Conservation (phyloP, 2,797 vertebrate genomes). For the Urosaurus nigricauda region DNA sequence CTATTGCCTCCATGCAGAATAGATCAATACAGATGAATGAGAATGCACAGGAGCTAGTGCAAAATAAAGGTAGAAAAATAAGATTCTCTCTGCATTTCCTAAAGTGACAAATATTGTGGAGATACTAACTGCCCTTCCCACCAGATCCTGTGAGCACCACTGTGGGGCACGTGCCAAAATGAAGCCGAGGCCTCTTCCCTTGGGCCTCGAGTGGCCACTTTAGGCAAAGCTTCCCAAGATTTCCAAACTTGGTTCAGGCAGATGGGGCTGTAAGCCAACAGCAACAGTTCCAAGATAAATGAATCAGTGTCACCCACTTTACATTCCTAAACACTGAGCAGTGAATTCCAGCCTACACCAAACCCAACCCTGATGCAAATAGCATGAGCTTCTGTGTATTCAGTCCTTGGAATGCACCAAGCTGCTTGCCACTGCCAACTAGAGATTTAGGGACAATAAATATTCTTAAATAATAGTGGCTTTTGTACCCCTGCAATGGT, state of each 20-base stretch:
- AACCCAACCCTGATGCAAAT: conserved; percentile 57
- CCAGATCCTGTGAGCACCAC: conserved; percentile 31
- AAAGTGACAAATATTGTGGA: conserved; percentile 65
- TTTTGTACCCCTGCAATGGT: conserved; percentile 13
- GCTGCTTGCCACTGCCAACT: conserved; percentile 34
- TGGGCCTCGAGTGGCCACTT: conserved; percentile 41
- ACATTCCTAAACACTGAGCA: conserved; percentile 77
- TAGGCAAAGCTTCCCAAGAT: conserved; percentile 56
- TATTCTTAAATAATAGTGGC: conserved; percentile 45
- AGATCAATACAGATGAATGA: conserved; percentile 73
- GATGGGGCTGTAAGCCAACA: conserved; percentile 56
- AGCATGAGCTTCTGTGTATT: conserved; percentile 40
- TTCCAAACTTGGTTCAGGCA: conserved; percentile 48
- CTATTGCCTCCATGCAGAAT: conserved; percentile 68
- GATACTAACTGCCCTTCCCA: conserved; percentile 43
- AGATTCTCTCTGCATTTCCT: conserved; percentile 66
- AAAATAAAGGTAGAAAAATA: conserved; percentile 74
- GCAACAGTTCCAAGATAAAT: conserved; percentile 64
- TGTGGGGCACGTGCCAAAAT: conserved; percentile 11
- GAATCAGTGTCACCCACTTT: conserved; percentile 65
- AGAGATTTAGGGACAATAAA: conserved; percentile 36
- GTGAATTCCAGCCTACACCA: conserved; percentile 61
- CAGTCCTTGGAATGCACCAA: conserved; percentile 53
- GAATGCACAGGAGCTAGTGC: conserved; percentile 67
- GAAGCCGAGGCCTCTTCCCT: conserved; percentile 14